These are phyloP conservation scores for Ammodramus savannarum DNA, from an alignment of 2,113 vertebrate genomes.

Conservation along the genomic window DNA sequence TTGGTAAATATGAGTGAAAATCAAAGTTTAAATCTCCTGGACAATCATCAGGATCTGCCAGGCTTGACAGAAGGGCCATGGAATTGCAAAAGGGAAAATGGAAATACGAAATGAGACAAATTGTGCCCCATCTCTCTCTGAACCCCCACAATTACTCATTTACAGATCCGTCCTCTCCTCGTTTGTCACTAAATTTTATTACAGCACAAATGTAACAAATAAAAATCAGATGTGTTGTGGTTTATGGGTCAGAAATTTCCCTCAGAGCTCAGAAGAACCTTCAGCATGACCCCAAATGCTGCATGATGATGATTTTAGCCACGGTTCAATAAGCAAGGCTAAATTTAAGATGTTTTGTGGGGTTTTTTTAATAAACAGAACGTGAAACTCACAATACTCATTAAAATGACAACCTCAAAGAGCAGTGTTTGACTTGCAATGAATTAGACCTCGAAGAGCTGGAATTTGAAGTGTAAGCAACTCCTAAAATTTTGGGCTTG, in stretches of 20 bases:
- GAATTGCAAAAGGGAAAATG: not conserved
- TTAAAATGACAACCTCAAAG: not conserved
- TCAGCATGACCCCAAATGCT: not conserved
- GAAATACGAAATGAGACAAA: not conserved
- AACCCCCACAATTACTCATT: not conserved
- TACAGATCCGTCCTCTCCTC: not conserved
- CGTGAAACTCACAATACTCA: not conserved
- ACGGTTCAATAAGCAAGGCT: not conserved
- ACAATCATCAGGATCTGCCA: not conserved
- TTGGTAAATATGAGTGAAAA: not conserved
- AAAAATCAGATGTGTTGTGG: not conserved
- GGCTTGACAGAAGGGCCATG: not conserved
- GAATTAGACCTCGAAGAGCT: not conserved
- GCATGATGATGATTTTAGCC: not conserved
- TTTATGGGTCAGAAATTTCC: not conserved
- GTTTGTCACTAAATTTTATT: not conserved
- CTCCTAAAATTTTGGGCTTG: not conserved
- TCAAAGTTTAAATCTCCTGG: not conserved
- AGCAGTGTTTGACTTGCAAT: not conserved
- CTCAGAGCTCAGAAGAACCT: not conserved
- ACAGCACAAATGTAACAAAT: not conserved
- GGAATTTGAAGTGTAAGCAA: not conserved
- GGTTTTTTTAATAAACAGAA: not conserved
- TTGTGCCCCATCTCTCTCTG: not conserved
- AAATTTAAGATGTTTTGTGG: not conserved